A percentile compares a stretch with the other conserved stretches of the same genome.
These are phyloP conservation scores for Podarcis cretensis DNA, from an alignment of 2,113 vertebrate species.

Conservation along the genomic window DNA sequence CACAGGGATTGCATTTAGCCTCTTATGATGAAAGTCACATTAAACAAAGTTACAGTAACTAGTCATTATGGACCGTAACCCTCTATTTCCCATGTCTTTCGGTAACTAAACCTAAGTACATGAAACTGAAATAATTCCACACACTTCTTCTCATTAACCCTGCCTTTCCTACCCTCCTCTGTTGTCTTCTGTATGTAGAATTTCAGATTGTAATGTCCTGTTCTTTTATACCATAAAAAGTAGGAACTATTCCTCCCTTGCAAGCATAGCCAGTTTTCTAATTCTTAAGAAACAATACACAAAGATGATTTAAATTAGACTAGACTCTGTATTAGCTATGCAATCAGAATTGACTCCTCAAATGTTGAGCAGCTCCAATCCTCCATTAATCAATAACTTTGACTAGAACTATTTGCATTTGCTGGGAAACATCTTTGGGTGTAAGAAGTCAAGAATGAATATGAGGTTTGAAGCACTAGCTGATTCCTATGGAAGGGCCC, in stretches of 20 bases:
- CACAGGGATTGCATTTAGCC: background rate
- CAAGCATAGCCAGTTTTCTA: background rate
- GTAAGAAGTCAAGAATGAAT: background rate
- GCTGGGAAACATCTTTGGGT: background rate
- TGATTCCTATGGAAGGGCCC: background rate
- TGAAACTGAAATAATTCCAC: background rate
- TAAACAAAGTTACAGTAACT: background rate
- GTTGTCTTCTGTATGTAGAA: no score
- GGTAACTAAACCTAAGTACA: background rate
- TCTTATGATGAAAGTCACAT: slow-evolving; percentile 4
- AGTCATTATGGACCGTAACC: background rate
- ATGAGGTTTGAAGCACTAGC: rapidly evolving
- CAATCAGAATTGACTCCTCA: background rate
- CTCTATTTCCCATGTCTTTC: background rate
- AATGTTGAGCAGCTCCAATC: background rate
- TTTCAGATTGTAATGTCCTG: no score
- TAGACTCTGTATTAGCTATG: background rate
- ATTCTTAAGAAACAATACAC: background rate
- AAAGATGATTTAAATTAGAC: background rate
- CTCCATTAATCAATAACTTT: background rate
- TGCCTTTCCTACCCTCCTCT: no score
- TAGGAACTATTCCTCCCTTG: background rate
- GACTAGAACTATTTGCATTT: background rate
- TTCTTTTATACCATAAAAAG: no score
- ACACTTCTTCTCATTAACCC: no score